phyloP scores from a whole-genome alignment of 2,113 vertebrate species.

The Podarcis cretensis region DNA sequence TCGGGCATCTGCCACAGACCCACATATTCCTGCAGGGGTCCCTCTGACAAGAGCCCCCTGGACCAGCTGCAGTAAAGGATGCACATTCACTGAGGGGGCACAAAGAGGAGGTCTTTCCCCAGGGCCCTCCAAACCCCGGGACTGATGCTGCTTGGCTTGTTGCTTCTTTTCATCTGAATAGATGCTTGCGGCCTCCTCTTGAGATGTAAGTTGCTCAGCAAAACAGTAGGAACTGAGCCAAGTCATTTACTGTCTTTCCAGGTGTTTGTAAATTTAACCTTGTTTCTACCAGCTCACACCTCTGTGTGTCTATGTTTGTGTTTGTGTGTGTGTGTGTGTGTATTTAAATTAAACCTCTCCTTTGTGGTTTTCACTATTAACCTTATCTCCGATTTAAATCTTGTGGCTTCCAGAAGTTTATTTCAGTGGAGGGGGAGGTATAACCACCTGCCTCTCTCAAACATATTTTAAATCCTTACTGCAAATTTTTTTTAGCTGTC shows the following conservation, averaged over 20 bases:
- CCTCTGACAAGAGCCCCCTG: too few relatives aligned
- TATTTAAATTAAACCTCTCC: conserved; percentile 17
- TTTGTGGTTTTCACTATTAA: conserved; percentile 42
- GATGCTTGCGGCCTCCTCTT: rapidly evolving
- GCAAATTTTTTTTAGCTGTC: neutral
- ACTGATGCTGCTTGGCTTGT: too few relatives aligned
- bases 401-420: conserved; percentile 55
- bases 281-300: conserved; percentile 40
- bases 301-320: conserved; percentile 1
- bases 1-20: too few relatives aligned
- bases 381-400: conserved; percentile 33
- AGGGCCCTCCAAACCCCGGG: too few relatives aligned
- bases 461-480: neutral
- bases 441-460: neutral
- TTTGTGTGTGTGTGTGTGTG: conserved; percentile 34
- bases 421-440: neutral
- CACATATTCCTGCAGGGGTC: too few relatives aligned
- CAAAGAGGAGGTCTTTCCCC: too few relatives aligned
- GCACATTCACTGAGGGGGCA: too few relatives aligned
- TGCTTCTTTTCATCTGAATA: rapidly evolving
- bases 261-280: conserved; percentile 23
- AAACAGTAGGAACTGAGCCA: neutral
- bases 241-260: rapidly evolving
- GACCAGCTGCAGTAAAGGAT: too few relatives aligned
- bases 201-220: neutral